Evolutionary conservation across 2,797 vertebrate genomes (phyloP).

Genomic region (Squalus acanthias): DNA sequence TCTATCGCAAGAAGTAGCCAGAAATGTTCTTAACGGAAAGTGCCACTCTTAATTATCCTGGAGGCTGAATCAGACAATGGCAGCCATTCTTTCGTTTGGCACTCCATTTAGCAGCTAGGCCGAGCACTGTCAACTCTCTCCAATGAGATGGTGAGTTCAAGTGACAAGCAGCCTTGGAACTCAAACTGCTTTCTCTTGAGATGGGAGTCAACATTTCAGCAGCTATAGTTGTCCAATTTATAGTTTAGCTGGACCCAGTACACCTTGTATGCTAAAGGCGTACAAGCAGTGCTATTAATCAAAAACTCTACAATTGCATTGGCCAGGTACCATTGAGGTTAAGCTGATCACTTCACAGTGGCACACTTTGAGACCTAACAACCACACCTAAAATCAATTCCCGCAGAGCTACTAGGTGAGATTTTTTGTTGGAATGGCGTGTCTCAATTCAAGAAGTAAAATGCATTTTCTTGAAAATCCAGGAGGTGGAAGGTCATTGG

Average conservation of each 20-base stretch:
- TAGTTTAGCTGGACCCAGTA: not conserved
- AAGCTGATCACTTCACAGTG: not conserved
- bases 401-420: not conserved
- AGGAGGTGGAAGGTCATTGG: not conserved
- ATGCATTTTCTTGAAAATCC: not conserved
- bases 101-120: not conserved
- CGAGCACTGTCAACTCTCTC: not conserved
- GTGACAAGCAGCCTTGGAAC: not conserved
- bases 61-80: not conserved
- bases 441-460: too few species aligned
- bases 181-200: not conserved
- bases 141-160: not conserved
- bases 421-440: not conserved
- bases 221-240: not conserved
- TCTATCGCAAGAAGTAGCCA: not conserved
- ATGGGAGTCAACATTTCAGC: not conserved
- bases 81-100: too few species aligned
- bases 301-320: not conserved
- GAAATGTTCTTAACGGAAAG: not conserved
- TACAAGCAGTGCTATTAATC: not conserved
- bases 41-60: not conserved
- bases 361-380: not conserved
- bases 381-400: not conserved
- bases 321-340: not conserved
- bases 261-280: not conserved